phyloP scores from a whole-genome alignment of 1,140 invertebrate species.

The Trinorchestia longiramus region DNA sequence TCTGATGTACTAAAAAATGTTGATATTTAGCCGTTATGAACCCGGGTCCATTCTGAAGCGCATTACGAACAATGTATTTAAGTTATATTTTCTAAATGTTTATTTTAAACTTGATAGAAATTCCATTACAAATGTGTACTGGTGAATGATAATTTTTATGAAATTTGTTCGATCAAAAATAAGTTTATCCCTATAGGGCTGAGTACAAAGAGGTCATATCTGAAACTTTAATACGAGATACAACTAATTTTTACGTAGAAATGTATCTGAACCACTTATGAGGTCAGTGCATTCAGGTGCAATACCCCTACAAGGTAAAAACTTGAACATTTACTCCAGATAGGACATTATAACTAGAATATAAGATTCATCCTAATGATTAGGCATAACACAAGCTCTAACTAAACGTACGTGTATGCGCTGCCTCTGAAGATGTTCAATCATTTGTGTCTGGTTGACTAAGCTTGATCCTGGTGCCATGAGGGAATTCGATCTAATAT shows the following conservation, averaged over 20 bases:
- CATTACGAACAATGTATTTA: no score
- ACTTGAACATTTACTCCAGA: background rate
- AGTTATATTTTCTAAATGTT: no score
- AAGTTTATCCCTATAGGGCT: background rate
- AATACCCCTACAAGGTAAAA: background rate
- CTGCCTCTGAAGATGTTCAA: background rate
- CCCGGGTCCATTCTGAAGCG: no score
- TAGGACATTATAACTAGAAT: background rate
- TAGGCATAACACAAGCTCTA: background rate
- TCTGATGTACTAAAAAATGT: no score
- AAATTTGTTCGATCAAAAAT: no score
- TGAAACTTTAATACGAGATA: background rate
- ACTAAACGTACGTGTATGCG: background rate
- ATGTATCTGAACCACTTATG: background rate
- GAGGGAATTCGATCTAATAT: slow-evolving; percentile 14
- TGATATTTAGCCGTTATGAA: no score
- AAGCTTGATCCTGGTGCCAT: background rate
- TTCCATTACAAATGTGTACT: no score
- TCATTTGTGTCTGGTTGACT: background rate
- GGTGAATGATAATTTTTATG: no score
- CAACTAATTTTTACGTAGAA: background rate
- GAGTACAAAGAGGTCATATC: background rate
- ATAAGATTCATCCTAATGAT: background rate
- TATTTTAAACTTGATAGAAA: no score
- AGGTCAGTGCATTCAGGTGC: background rate